Percentiles rank a stretch among this genome's conserved stretches.
These are phyloP conservation scores for Bombus superbus DNA, from an alignment of 1,140 invertebrate species.

Conservation along the genomic window DNA sequence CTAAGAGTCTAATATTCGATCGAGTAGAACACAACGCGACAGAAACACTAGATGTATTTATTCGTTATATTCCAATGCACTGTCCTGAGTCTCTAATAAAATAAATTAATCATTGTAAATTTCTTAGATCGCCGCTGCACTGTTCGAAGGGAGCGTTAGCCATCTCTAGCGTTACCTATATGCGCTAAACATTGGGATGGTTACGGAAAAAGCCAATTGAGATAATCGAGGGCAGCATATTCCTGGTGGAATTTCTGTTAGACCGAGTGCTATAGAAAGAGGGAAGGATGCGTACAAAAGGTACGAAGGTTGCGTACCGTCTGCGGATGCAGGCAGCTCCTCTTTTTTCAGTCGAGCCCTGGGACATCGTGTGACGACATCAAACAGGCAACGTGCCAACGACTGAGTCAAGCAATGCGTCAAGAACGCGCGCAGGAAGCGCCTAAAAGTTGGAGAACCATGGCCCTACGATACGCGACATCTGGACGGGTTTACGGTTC, in stretches of 20 bases:
- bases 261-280: background rate
- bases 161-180: too few relatives aligned
- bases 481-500: background rate
- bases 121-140: background rate
- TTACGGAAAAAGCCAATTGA: background rate
- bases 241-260: background rate
- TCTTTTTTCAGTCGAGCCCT: conserved; percentile 40
- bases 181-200: background rate
- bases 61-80: too few relatives aligned
- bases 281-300: background rate
- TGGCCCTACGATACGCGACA: conserved; percentile 15
- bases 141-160: background rate
- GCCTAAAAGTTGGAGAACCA: conserved; percentile 42
- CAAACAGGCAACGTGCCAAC: conserved; percentile 55
- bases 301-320: conserved; percentile 29
- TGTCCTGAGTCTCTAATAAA: too few relatives aligned
- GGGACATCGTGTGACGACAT: conserved; percentile 53
- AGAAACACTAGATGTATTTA: background rate
- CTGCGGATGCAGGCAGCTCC: background rate
- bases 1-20: background rate
- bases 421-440: conserved; percentile 49
- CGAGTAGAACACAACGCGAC: background rate
- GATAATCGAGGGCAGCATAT: background rate
- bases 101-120: background rate
- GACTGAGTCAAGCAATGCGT: conserved; percentile 51